Conservation (phyloP, 2,888 invertebrate genomes). For the Podabrus alpinus region DNA sequence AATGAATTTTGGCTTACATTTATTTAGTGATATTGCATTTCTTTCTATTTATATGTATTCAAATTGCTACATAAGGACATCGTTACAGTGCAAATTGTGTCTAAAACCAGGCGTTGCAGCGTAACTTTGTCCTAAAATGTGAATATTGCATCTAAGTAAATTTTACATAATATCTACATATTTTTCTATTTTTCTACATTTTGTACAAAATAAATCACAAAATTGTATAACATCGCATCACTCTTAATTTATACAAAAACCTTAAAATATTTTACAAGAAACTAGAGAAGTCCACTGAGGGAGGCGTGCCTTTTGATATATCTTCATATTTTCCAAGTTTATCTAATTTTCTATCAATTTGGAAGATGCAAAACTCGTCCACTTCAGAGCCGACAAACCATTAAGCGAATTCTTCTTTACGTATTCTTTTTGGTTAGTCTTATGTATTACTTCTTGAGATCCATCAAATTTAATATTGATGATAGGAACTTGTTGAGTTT, state of each 20-base stretch:
- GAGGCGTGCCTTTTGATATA: no score
- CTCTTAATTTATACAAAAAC: not conserved
- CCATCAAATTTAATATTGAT: slow-evolving; percentile 25
- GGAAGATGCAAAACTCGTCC: slow-evolving; percentile 31
- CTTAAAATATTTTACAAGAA: no score
- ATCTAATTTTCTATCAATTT: slow-evolving; percentile 38
- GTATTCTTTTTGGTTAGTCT: slow-evolving; percentile 15
- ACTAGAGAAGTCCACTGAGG: no score
- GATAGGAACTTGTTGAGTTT: slow-evolving; percentile 46
- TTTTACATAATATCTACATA: not conserved
- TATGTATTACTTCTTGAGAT: slow-evolving; percentile 10
- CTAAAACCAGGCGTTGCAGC: not conserved
- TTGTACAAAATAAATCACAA: not conserved
- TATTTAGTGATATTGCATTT: not conserved
- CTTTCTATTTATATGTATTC: not conserved
- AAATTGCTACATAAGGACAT: not conserved
- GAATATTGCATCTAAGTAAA: not conserved
- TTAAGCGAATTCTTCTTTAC: slow-evolving; percentile 15
- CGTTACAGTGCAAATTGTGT: not conserved
- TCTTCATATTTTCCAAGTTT: no score
- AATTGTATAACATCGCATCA: not conserved
- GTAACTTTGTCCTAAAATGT: not conserved
- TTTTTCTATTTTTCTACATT: not conserved
- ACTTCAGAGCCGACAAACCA: slow-evolving; percentile 27
- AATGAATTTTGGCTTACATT: not conserved